Evolutionary conservation across 2,113 vertebrate species (phyloP), one percentile per base, ranked within the genome.

Genomic region (Cheilinus undulatus): DNA sequence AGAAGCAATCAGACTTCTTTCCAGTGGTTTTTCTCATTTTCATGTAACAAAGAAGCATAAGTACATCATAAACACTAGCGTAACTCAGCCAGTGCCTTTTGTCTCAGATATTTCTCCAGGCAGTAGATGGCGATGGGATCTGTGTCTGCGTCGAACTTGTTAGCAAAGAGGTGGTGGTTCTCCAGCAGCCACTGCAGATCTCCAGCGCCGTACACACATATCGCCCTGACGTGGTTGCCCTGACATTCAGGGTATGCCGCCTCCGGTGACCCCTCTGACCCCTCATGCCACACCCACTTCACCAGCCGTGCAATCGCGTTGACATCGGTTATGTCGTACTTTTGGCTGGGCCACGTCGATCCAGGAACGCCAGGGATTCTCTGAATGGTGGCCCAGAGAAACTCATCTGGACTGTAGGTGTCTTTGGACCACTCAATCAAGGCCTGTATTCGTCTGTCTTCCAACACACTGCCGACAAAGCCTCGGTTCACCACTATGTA

Each of bases 311-410:
- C 93, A 14, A 97, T 60, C 0, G 96, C 90, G 0, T 94, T 95
- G 62, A 97, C 90, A 73, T 98, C 97, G 0, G 95, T 93, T 46
- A 94, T 73, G 0, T 98, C 96, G 0, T 94, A 96, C 78, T 97
- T 97, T 3, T 34, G 1, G 72, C 91, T 94, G 5, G 92, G 80
- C 60, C 95, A 83, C 7, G 84, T 70, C 0, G 94, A 95, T 0
- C 97, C 96, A 0, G 97, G 94, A 19, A 95, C 94, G 9, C 92
- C 93, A 0, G 95, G 92, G 1, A 97, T 94, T 81, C 96, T 92
- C 34, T 98, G 95, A 69, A 98, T 87, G 7, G 96, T 97, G 36
- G 97, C 97, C 96, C 97, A 98, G 24, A 98, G 63, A 23, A 94
- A 94, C 78, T 97, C 96, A 78, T 97, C 96, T 0, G 97, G 96